These are phyloP conservation scores for Proales similis DNA, from an alignment of 1,140 invertebrate genomes.

Conservation along the genomic window DNA sequence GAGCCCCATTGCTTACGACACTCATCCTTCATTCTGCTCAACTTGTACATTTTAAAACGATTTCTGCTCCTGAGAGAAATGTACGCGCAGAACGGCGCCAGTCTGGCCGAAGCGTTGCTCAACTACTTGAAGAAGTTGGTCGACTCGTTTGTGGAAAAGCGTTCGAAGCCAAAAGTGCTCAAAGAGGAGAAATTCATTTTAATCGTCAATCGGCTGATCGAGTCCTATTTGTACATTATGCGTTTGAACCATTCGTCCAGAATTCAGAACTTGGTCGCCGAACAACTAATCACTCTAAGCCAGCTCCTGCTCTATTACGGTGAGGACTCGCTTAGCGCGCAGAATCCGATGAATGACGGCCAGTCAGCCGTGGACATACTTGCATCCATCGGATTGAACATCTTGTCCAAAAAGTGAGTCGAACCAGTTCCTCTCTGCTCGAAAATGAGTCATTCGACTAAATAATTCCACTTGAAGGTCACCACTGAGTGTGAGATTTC, in stretches of 20 bases:
- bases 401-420: constrained; percentile 29
- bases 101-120: constrained; percentile 3
- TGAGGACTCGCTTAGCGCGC: constrained; percentile 7
- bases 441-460: too few species aligned
- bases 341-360: constrained; percentile 21
- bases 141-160: not conserved
- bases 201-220: constrained; percentile 14
- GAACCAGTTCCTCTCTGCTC: too few species aligned
- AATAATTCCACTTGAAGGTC: too few species aligned
- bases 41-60: constrained; percentile 18
- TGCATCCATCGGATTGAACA: constrained; percentile 24
- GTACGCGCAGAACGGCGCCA: not conserved
- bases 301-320: constrained; percentile 30
- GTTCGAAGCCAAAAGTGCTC: not conserved
- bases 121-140: constrained; percentile 26
- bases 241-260: not conserved
- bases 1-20: not conserved
- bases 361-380: constrained; percentile 23
- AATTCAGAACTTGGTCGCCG: constrained; percentile 7
- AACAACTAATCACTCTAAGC: not conserved
- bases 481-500: constrained; percentile 14
- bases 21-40: constrained; percentile 17
- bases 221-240: not conserved
- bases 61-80: constrained; percentile 12
- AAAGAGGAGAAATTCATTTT: constrained; percentile 31